These are phyloP conservation scores for Chirona hameri DNA, from an alignment of 2,888 invertebrate genomes.

Conservation along the genomic window DNA sequence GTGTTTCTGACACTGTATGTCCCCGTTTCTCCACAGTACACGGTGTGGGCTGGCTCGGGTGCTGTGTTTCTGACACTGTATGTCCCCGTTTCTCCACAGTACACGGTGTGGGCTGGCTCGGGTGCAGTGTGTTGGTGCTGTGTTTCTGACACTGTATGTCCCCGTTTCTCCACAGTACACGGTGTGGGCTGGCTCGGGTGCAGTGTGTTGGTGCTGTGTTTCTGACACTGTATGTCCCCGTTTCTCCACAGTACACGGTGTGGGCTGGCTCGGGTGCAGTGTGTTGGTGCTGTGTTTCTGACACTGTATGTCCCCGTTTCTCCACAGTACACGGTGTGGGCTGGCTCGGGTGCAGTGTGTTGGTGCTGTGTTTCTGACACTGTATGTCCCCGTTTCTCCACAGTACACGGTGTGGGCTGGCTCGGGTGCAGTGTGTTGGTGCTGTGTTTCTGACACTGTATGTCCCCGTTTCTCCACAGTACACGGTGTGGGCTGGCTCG, in stretches of 20 bases:
- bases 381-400: slow-evolving; percentile 48
- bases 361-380: slow-evolving; percentile 81
- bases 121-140: slow-evolving; percentile 90
- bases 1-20: slow-evolving; percentile 67
- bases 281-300: slow-evolving; percentile 87
- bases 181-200: slow-evolving; percentile 91
- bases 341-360: slow-evolving; percentile 92
- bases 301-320: slow-evolving; percentile 38
- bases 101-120: slow-evolving; percentile 90
- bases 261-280: slow-evolving; percentile 97
- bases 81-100: slow-evolving; percentile 63
- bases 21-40: slow-evolving; percentile 69
- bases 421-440: slow-evolving; percentile 90
- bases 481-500: slow-evolving; percentile 90
- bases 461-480: slow-evolving; percentile 63
- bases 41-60: slow-evolving; percentile 90
- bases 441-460: slow-evolving; percentile 74
- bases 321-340: slow-evolving; percentile 88
- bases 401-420: slow-evolving; percentile 95
- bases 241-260: slow-evolving; percentile 73
- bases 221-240: slow-evolving; percentile 54
- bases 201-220: slow-evolving; percentile 92
- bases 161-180: slow-evolving; percentile 70
- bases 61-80: slow-evolving; percentile 47
- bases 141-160: slow-evolving; percentile 68